Evolutionary conservation across 2,888 invertebrate genomes (phyloP).

Genomic region (Busseola fusca): DNA sequence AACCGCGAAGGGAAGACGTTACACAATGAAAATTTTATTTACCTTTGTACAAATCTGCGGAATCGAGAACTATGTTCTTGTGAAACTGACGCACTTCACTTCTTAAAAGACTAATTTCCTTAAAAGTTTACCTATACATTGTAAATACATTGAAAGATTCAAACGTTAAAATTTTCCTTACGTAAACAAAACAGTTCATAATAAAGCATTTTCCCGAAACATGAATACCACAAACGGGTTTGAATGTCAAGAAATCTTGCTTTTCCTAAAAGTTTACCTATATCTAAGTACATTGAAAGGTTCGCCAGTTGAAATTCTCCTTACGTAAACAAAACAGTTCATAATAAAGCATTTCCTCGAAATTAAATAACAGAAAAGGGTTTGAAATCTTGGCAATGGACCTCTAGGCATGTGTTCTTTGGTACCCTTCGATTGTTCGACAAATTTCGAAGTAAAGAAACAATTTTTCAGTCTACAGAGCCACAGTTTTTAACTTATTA

Average conservation of each 20-base stretch:
- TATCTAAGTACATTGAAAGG: constrained; percentile 1
- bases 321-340: constrained; percentile 25
- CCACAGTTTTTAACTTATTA: constrained; percentile 58
- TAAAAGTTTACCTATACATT: background rate
- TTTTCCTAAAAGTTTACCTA: background rate
- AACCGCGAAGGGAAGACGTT: background rate
- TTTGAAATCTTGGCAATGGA: constrained; percentile 52
- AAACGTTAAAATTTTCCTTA: constrained; percentile 6
- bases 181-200: constrained; percentile 23
- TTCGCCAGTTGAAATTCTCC: constrained; percentile 4
- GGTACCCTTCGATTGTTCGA: constrained; percentile 58
- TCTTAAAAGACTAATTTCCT: background rate
- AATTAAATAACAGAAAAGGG: constrained; percentile 52
- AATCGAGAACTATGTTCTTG: background rate
- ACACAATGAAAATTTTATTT: background rate
- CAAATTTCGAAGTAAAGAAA: constrained; percentile 54
- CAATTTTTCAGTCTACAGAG: constrained; percentile 55
- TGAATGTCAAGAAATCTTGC: constrained; percentile 45
- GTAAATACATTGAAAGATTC: constrained; percentile 3
- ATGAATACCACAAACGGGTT: constrained; percentile 54
- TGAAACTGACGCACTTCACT: background rate
- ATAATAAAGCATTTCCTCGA: constrained; percentile 31
- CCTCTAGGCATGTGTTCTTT: constrained; percentile 50
- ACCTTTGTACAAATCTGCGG: background rate
- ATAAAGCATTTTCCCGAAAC: constrained; percentile 36